Base-by-base conservation (phyloP, 35 echinoderm and acorn worm species). In the Patiria miniata region DNA sequence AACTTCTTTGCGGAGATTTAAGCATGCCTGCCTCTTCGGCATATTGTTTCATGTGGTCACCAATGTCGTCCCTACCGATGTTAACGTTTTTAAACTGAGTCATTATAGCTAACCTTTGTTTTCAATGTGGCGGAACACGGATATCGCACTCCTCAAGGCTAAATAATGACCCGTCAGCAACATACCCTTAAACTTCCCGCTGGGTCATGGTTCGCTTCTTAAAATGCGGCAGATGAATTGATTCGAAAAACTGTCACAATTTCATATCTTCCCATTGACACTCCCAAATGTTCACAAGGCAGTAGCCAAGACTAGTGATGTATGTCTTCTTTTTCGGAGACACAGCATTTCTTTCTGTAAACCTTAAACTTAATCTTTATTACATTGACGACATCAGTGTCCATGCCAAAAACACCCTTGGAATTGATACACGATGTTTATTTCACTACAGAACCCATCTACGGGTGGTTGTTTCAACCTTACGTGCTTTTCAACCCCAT, bases 381-480 rank as follows among this genome's bases (percentile, higher is more conserved):
- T 40, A 52, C 30, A 86, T 3, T 83, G 57, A 32, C 52, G 14
- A 78, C 91, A 93, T 40, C 83, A 18, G 50, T 93, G 91, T 7
- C 91, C 91, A 52, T 93, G 91, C 40, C 81, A 89, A 16, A 44
- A 93, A 60, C 91, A 93, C 5, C 91, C 85, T 1, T 88, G 60
- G 36, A 93, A 81, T 47, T 93, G 83, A 58, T 68, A 90, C 19
- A 87, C 90, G 37, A 19, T 87, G 29, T 90, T 88, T 14, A 47
- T 80, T 55, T 79, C 40, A 8, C 7, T 7, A 78, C 61, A 87
- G 55, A 79, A 86, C 18, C 83, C 89, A 65, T 91, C 89, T 18
- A 91, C 61, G 8, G 89, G 89, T 50, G 59, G 42, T 47, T 34
- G n/a, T 3, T n/a, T n/a, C n/a, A n/a, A n/a, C n/a, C 89, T 82